These are phyloP conservation scores for Pyxicephalus adspersus DNA, from an alignment of 2,113 vertebrate genomes.

Conservation along the genomic window DNA sequence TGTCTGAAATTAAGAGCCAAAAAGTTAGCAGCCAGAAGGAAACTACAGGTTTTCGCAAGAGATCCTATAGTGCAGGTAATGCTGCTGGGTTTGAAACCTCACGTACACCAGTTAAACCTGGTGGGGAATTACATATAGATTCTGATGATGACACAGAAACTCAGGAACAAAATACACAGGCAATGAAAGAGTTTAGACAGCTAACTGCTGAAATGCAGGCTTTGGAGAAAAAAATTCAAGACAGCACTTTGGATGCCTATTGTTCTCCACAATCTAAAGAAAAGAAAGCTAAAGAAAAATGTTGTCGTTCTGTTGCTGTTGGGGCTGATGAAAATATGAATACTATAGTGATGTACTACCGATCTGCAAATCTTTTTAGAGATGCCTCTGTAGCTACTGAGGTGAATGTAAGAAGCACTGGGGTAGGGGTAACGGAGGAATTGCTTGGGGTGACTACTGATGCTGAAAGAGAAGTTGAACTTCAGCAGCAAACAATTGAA, in stretches of 20 bases:
- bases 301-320: conserved; percentile 78
- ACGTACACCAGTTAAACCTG: conserved; percentile 70
- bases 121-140: conserved; percentile 87
- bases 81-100: conserved; percentile 85
- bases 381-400: conserved; percentile 79
- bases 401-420: conserved; percentile 67
- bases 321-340: conserved; percentile 85
- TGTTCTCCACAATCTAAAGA: conserved; percentile 62
- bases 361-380: conserved; percentile 61
- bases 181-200: conserved; percentile 87
- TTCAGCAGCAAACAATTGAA: conserved; percentile 93
- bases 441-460: conserved; percentile 90
- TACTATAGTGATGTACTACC: conserved; percentile 69
- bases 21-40: conserved; percentile 69
- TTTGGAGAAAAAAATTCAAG: conserved; percentile 86
- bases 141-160: conserved; percentile 80
- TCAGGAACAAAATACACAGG: conserved; percentile 80
- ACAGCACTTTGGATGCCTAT: conserved; percentile 65
- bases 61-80: conserved; percentile 91
- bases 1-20: conserved; percentile 84
- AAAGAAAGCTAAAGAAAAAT: conserved; percentile 57
- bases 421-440: conserved; percentile 84
- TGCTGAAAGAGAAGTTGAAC: conserved; percentile 86
- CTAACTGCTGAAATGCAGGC: conserved; percentile 92
- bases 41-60: conserved; percentile 76